phyloP scores from a whole-genome alignment of 2,888 invertebrate species.

The Acanthosepion esculentum region DNA sequence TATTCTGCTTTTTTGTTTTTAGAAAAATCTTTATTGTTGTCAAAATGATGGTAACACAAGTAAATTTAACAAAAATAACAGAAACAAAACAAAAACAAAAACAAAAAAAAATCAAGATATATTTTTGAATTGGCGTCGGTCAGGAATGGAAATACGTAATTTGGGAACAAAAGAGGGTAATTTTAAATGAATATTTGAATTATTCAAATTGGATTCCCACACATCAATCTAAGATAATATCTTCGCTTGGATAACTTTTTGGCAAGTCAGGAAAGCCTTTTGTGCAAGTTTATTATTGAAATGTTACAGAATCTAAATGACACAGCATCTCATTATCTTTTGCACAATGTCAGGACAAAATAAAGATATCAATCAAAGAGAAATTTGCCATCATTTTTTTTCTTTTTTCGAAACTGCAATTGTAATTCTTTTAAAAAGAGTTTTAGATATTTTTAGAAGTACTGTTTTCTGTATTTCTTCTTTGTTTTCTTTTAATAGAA shows the following conservation, averaged over 20 bases:
- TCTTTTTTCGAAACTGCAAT: neutral
- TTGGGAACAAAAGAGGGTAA: conserved; percentile 11
- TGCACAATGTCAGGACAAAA: neutral
- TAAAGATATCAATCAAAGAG: conserved; percentile 33
- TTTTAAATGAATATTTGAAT: conserved; percentile 33
- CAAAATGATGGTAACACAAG: neutral
- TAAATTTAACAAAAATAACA: neutral
- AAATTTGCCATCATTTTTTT: neutral
- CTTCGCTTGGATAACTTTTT: conserved; percentile 9
- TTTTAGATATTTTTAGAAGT: neutral
- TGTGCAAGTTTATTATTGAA: neutral
- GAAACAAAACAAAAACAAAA: neutral
- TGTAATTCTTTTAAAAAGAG: neutral
- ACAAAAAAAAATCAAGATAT: neutral
- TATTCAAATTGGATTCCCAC: conserved; percentile 33
- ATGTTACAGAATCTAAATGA: neutral
- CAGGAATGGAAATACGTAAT: conserved; percentile 16
- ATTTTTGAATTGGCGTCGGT: conserved; percentile 33
- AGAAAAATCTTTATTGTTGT: conserved; percentile 16
- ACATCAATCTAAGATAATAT: conserved; percentile 22
- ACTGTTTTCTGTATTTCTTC: neutral
- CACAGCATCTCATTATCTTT: neutral
- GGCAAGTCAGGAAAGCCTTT: conserved; percentile 12
- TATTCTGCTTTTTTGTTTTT: neutral
- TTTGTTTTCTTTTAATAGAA: neutral